Percentiles rank a stretch among this genome's conserved stretches.
Conservation (phyloP, 2,888 invertebrate species). For the Didymodactylos carnosus region DNA sequence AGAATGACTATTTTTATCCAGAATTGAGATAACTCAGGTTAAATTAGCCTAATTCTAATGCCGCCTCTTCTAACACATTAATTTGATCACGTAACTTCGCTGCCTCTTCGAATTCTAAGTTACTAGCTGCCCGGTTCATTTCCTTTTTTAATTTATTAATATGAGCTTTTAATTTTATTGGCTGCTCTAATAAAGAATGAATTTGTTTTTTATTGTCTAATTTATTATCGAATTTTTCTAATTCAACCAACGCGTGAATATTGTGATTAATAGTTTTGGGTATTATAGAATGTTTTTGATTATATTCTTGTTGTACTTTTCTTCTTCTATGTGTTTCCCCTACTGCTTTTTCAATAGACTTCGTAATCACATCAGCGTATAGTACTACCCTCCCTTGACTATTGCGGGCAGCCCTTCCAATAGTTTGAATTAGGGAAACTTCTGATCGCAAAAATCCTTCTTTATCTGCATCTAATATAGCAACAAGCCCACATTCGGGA, state of each 20-base stretch:
- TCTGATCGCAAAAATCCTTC: slow-evolving; percentile 18
- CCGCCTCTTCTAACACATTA: not conserved
- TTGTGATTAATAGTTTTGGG: slow-evolving; percentile 1
- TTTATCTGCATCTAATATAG: slow-evolving; percentile 19
- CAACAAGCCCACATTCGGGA: slow-evolving; percentile 17
- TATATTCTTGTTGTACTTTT: slow-evolving; percentile 11
- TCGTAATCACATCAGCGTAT: slow-evolving; percentile 14
- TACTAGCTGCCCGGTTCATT: slow-evolving; percentile 1
- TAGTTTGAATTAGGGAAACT: slow-evolving; percentile 17
- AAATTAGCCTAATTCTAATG: too few species aligned
- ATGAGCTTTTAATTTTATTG: not conserved
- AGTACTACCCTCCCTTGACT: slow-evolving; percentile 14
- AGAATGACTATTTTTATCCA: too few species aligned
- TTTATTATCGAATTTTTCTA: not conserved
- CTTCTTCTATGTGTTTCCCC: slow-evolving; percentile 12
- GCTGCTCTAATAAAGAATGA: not conserved
- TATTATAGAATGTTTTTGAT: slow-evolving; percentile 14
- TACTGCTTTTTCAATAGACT: slow-evolving; percentile 4
- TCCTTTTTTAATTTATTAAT: slow-evolving; percentile 1
- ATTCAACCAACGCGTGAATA: not conserved
- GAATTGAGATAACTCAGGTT: too few species aligned
- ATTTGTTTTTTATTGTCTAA: not conserved
- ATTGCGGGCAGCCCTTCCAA: slow-evolving; percentile 18
- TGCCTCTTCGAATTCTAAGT: slow-evolving; percentile 11
- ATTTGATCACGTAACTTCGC: slow-evolving; percentile 9